Conservation (phyloP, 1,140 invertebrate genomes). For the Megalopta genalis region DNA sequence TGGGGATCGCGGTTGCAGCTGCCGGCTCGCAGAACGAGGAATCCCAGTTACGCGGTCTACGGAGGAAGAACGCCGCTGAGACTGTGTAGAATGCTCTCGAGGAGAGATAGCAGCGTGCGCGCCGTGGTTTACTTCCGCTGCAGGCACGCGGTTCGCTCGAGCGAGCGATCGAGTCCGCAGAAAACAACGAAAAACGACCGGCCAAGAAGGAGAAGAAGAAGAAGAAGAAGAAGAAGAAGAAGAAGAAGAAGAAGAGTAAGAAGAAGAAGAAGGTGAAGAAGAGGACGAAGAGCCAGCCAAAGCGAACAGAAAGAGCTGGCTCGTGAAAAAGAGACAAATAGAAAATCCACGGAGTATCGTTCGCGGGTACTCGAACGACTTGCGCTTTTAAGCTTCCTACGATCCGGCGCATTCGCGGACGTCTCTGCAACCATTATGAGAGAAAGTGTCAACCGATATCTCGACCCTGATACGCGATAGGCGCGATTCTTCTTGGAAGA, state of each 20-base stretch:
- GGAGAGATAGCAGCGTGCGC: conserved; percentile 38
- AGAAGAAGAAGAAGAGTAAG: not conserved
- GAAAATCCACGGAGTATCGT: no score
- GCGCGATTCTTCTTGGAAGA: no score
- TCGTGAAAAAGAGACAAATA: not conserved
- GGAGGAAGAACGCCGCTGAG: conserved; percentile 29
- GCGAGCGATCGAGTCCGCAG: not conserved
- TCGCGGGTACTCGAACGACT: no score
- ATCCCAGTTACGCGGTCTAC: conserved; percentile 53
- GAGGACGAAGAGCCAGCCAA: not conserved
- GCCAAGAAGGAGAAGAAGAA: not conserved
- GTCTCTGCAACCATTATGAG: no score
- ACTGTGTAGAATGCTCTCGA: conserved; percentile 26
- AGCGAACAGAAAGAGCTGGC: not conserved
- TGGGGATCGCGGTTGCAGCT: conserved; percentile 47
- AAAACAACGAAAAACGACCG: not conserved
- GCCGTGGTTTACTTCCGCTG: conserved; percentile 54
- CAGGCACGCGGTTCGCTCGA: conserved; percentile 21
- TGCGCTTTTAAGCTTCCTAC: no score
- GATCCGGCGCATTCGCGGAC: no score
- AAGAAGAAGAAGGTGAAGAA: not conserved
- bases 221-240: not conserved
- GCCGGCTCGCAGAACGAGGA: conserved; percentile 46
- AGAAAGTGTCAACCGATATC: no score
- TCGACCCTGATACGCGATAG: no score